Evolutionary conservation across 2,797 vertebrate species (phyloP).

Genomic region (Silurus lanzhouensis): DNA sequence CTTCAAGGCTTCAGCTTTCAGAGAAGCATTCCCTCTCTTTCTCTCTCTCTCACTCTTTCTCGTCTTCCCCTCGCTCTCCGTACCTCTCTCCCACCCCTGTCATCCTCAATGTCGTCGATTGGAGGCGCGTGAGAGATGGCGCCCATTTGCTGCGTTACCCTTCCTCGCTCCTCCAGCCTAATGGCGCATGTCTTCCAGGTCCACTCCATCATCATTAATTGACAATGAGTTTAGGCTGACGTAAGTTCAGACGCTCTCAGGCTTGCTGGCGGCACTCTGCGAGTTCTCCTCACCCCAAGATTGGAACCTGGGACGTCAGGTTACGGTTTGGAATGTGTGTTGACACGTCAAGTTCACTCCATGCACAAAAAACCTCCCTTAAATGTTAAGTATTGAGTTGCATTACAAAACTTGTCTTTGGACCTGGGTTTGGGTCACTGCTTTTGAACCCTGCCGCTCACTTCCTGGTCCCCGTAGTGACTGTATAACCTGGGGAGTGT

Average conservation of each 20-base stretch:
- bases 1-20: constrained; percentile 33
- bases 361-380: neutral
- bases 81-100: constrained; percentile 24
- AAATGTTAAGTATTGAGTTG: no score
- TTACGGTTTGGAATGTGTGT: neutral
- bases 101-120: constrained; percentile 39
- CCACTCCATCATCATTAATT: constrained; percentile 57
- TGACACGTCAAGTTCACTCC: neutral
- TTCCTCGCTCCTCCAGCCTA: constrained; percentile 49
- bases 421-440: neutral
- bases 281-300: constrained; percentile 4
- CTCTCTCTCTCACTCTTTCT: neutral
- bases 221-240: constrained; percentile 55
- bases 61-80: neutral
- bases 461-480: neutral
- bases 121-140: constrained; percentile 54
- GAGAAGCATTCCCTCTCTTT: constrained; percentile 4
- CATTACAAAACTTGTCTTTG: no score
- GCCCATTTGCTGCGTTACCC: constrained; percentile 48
- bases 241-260: constrained; percentile 44
- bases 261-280: neutral
- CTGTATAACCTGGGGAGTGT: neutral
- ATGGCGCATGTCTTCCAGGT: constrained; percentile 55
- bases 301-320: neutral
- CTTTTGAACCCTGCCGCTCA: neutral